Percentiles rank a stretch among this genome's conserved stretches.
phyloP scores from a whole-genome alignment of 2,797 vertebrate species.

The Euthynnus affinis region DNA sequence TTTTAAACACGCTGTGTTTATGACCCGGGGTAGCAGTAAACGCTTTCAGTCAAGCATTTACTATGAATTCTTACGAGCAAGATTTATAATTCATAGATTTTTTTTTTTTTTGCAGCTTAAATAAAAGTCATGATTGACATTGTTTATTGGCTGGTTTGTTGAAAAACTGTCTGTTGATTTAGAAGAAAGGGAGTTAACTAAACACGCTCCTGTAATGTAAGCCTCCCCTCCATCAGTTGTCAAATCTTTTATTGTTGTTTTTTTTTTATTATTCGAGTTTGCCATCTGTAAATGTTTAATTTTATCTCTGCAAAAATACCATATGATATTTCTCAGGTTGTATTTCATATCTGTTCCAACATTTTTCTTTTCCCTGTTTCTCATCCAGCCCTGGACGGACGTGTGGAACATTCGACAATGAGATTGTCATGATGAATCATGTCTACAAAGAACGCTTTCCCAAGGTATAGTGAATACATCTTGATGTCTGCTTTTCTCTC shows the following conservation, averaged over 20 bases:
- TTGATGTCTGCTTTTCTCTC: not conserved
- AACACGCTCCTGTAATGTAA: not conserved
- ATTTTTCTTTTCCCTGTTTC: constrained; percentile 34
- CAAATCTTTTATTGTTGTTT: not conserved
- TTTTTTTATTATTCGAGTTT: not conserved
- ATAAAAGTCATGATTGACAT: not conserved
- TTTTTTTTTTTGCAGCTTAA: not conserved
- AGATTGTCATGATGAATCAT: constrained; percentile 97
- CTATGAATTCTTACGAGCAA: not conserved
- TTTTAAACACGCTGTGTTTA: constrained; percentile 47
- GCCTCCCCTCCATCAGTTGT: not conserved
- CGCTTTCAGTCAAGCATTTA: constrained; percentile 14
- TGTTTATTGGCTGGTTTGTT: not conserved
- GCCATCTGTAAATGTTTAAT: not conserved
- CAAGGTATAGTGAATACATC: constrained; percentile 85
- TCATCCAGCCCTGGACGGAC: constrained; percentile 91
- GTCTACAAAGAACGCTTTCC: constrained; percentile 97
- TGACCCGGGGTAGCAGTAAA: constrained; percentile 18
- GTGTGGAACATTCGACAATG: constrained; percentile 92
- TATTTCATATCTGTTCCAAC: not conserved
- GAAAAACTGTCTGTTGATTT: not conserved
- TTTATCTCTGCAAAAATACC: not conserved
- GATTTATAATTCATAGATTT: not conserved
- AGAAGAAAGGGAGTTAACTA: not conserved
- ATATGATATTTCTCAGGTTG: not conserved